A percentile compares a stretch with the other conserved stretches of the same genome.
Evolutionary conservation across 2,888 invertebrate genomes (phyloP).

Genomic region (Euproctis similis): DNA sequence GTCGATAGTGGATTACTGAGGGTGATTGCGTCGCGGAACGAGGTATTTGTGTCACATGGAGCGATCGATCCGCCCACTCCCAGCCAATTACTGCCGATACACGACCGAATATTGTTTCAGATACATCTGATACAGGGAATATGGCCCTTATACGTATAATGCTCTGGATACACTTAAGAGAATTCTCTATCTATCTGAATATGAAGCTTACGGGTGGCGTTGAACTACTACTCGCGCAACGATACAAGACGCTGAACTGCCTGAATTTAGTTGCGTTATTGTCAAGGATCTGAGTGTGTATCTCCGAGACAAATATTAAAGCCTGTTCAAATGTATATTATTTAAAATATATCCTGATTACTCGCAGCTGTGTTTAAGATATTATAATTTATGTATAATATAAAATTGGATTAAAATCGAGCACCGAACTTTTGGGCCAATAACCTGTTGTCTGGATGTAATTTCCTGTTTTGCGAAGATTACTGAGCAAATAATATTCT

Average conservation of each 20-base stretch:
- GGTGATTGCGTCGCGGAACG: conserved; percentile 59
- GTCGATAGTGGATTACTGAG: conserved; percentile 62
- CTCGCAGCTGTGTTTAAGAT: no score
- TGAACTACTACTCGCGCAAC: conserved; percentile 9
- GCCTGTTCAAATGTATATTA: no score
- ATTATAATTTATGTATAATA: no score
- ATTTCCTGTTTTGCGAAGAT: no score
- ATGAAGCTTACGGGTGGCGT: conserved; percentile 11
- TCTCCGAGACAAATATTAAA: no score
- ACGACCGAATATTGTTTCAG: conserved; percentile 60
- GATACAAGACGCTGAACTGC: conserved; percentile 11
- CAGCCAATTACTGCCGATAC: conserved; percentile 64
- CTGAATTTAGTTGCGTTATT: conserved; percentile 23
- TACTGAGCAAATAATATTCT: no score
- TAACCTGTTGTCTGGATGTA: no score
- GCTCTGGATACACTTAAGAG: conserved; percentile 12
- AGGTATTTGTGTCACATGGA: conserved; percentile 64
- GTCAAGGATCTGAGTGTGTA: conserved; percentile 27
- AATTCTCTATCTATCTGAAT: conserved; percentile 17
- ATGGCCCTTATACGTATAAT: conserved; percentile 19
- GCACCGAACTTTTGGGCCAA: no score
- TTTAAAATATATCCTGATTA: no score
- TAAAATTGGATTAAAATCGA: no score
- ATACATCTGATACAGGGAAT: conserved; percentile 31
- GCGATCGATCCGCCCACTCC: conserved; percentile 62